Percentiles rank a stretch among this genome's conserved stretches.
These are phyloP conservation scores for Pollimyrus isidori DNA, from an alignment of 2,113 vertebrate genomes.

Conservation along the genomic window DNA sequence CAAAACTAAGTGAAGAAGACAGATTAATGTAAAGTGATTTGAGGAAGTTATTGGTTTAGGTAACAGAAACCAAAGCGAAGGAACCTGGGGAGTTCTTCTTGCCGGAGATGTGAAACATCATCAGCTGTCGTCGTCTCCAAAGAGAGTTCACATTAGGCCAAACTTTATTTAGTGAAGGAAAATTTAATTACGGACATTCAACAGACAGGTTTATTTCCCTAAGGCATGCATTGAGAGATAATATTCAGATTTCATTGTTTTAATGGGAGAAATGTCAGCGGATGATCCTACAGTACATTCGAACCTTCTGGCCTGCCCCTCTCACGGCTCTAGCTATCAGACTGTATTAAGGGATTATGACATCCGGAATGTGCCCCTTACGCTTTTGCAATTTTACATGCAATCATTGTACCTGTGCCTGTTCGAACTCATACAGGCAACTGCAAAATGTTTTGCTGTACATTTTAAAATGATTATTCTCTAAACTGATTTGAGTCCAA, in stretches of 20 bases:
- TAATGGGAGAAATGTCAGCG: slow-evolving; percentile 62
- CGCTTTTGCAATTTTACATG: neutral
- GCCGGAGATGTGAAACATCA: slow-evolving; percentile 67
- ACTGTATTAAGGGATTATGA: neutral
- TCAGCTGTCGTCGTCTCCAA: slow-evolving; percentile 74
- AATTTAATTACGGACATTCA: slow-evolving; percentile 87
- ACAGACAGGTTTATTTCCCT: slow-evolving; percentile 68
- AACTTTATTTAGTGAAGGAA: slow-evolving; percentile 81
- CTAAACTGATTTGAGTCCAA: neutral
- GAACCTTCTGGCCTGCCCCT: neutral
- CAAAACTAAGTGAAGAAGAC: slow-evolving; percentile 41
- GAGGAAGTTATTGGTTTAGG: slow-evolving; percentile 77
- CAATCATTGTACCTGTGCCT: neutral
- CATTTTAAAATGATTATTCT: neutral
- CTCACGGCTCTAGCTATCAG: neutral
- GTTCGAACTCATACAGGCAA: neutral
- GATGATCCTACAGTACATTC: slow-evolving; percentile 39
- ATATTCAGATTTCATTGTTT: slow-evolving; percentile 77
- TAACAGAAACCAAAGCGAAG: slow-evolving; percentile 77
- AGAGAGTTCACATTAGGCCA: slow-evolving; percentile 80
- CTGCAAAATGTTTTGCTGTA: neutral
- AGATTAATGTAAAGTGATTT: slow-evolving; percentile 68
- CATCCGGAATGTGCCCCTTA: neutral
- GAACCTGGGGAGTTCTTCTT: slow-evolving; percentile 65
- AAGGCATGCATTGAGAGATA: slow-evolving; percentile 54